phyloP scores from a whole-genome alignment of 2,888 invertebrate species.

The Rhagophthalmus giganteus region DNA sequence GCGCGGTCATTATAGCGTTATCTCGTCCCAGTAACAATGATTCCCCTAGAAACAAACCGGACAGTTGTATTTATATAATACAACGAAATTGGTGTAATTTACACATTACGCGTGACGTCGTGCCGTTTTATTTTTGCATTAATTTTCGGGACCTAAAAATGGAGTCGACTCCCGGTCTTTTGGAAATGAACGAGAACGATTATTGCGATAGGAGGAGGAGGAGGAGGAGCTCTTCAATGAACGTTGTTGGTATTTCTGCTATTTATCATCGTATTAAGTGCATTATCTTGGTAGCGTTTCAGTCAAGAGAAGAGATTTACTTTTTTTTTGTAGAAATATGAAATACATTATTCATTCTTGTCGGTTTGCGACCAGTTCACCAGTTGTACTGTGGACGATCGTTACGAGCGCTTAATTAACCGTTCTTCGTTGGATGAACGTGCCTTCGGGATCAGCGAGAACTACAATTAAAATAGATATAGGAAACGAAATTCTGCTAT shows the following conservation, averaged over 20 bases:
- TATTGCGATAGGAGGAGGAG: no score
- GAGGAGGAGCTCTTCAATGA: constrained; percentile 26
- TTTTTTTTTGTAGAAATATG: no score
- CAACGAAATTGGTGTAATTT: constrained; percentile 52
- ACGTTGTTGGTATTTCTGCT: constrained; percentile 39
- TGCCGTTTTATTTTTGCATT: no score
- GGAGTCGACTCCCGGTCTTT: no score
- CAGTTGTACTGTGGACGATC: constrained; percentile 4
- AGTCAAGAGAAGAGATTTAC: constrained; percentile 39
- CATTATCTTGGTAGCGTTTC: constrained; percentile 37
- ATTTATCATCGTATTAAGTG: constrained; percentile 45
- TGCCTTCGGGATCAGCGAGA: constrained; percentile 33
- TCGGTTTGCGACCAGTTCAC: constrained; percentile 12
- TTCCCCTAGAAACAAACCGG: constrained; percentile 38
- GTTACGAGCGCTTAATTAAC: constrained; percentile 2
- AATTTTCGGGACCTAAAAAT: no score
- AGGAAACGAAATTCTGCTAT: no score
- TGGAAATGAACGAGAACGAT: no score
- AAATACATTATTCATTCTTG: constrained; percentile 41
- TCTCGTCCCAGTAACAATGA: constrained; percentile 36
- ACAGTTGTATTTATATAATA: constrained; percentile 44
- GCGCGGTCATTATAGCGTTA: constrained; percentile 50
- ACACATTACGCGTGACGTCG: constrained; percentile 51
- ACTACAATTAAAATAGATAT: constrained; percentile 5
- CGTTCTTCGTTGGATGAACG: constrained; percentile 21